Conservation (phyloP, 2,113 vertebrate genomes). For the Sinocyclocheilus anophthalmus region DNA sequence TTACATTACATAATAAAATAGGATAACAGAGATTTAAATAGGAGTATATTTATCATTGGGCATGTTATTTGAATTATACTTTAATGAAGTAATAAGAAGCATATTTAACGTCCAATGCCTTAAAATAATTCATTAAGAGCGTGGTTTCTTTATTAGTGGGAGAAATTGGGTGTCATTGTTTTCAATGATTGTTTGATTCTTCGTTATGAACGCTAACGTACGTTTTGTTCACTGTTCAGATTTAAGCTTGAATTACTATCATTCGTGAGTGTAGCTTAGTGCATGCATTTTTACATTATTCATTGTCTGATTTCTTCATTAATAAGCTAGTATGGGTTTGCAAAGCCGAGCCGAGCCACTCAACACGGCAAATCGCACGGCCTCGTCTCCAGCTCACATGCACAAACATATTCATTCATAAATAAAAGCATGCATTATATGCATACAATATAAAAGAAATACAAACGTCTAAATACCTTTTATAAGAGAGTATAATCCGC, state of each 20-base stretch:
- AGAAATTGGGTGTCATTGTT: not conserved
- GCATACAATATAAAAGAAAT: not conserved
- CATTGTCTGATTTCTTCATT: too few relatives aligned
- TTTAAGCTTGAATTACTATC: not conserved
- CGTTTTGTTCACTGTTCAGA: not conserved
- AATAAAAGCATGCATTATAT: not conserved
- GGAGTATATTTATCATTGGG: not conserved
- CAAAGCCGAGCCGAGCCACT: not conserved
- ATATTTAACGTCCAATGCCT: not conserved
- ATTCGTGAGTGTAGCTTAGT: not conserved
- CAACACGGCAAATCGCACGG: not conserved
- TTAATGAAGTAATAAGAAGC: too few relatives aligned
- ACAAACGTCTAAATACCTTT: not conserved
- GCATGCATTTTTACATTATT: not conserved
- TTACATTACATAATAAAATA: not conserved
- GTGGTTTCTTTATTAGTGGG: not conserved
- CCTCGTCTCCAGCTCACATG: not conserved
- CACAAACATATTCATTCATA: not conserved
- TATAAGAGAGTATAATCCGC: constrained; percentile 4
- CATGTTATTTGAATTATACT: not conserved
- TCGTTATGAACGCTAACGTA: too few relatives aligned
- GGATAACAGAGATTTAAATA: not conserved
- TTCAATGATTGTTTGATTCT: not conserved
- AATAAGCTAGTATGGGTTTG: not conserved
- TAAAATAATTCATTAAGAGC: too few relatives aligned